Evolutionary conservation across 2,888 invertebrate genomes (phyloP).

Genomic region (Junonia oenone): DNA sequence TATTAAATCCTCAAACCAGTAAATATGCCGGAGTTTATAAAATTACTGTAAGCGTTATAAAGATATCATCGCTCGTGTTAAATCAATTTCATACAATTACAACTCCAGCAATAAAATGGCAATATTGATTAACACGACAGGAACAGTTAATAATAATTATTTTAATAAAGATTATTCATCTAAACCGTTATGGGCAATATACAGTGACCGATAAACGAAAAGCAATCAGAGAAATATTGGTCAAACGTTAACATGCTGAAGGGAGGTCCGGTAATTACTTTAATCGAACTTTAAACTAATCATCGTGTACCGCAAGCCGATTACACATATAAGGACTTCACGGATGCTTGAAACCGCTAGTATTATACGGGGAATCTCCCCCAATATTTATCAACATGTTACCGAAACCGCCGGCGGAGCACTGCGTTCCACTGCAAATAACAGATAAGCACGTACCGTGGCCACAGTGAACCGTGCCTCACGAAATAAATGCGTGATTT

Average conservation of each 20-base stretch:
- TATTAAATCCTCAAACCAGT: not conserved
- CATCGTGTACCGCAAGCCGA: slow-evolving; percentile 8
- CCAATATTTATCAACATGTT: slow-evolving; percentile 69
- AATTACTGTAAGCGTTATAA: no score
- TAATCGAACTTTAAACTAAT: slow-evolving; percentile 20
- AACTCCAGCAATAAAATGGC: not conserved
- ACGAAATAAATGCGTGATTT: slow-evolving; percentile 73
- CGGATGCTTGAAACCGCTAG: slow-evolving; percentile 6
- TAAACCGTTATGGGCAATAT: slow-evolving; percentile 13
- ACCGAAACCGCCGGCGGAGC: slow-evolving; percentile 49
- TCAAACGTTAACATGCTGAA: slow-evolving; percentile 6
- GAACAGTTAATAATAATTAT: not conserved
- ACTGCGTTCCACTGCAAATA: slow-evolving; percentile 63
- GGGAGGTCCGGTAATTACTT: slow-evolving; percentile 11
- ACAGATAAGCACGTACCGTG: slow-evolving; percentile 70
- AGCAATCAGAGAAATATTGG: slow-evolving; percentile 11
- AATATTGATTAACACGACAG: not conserved
- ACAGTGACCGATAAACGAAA: slow-evolving; percentile 14
- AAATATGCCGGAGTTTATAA: no score
- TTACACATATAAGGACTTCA: slow-evolving; percentile 15
- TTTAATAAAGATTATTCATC: not conserved
- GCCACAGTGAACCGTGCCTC: slow-evolving; percentile 60
- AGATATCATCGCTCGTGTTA: no score
- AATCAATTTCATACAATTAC: not conserved
- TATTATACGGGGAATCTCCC: slow-evolving; percentile 33